Evolutionary conservation across 2,888 invertebrate genomes (phyloP).

Genomic region (Ectemnius continuus): DNA sequence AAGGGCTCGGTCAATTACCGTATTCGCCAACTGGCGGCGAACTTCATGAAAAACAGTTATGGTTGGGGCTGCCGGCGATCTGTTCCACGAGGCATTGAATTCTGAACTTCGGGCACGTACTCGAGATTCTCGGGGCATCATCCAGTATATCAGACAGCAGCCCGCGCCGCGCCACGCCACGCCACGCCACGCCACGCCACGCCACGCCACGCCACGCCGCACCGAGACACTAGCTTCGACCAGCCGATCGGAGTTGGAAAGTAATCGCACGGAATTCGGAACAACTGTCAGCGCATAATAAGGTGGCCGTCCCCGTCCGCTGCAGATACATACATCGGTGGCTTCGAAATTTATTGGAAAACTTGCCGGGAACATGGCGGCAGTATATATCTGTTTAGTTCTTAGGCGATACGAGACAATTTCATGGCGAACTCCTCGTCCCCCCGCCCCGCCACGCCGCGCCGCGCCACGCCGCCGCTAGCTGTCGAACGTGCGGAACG

Average conservation of each 20-base stretch:
- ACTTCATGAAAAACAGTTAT: no score
- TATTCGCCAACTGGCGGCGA: no score
- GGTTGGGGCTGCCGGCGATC: no score
- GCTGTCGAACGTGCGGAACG: slow-evolving; percentile 9
- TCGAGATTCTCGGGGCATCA: neutral
- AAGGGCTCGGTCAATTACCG: no score
- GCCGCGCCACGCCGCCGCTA: no score
- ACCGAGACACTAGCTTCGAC: neutral
- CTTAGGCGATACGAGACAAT: slow-evolving; percentile 37
- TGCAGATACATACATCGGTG: slow-evolving; percentile 23
- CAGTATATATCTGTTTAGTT: slow-evolving; percentile 33
- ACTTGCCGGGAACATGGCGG: slow-evolving; percentile 26
- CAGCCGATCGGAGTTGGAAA: slow-evolving; percentile 13
- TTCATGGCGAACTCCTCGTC: slow-evolving; percentile 34
- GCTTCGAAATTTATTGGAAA: slow-evolving; percentile 44
- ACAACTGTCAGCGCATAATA: slow-evolving; percentile 31
- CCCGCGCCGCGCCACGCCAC: no score
- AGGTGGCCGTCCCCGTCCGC: slow-evolving; percentile 14
- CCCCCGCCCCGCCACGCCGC: no score
- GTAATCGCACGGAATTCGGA: slow-evolving; percentile 14
- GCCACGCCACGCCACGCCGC: no score
- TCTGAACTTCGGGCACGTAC: neutral
- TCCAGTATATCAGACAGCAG: slow-evolving; percentile 7
- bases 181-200: no score
- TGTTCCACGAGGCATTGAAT: neutral